Conservation (phyloP, 2,113 vertebrate genomes). For the Oryzias curvinotus region DNA sequence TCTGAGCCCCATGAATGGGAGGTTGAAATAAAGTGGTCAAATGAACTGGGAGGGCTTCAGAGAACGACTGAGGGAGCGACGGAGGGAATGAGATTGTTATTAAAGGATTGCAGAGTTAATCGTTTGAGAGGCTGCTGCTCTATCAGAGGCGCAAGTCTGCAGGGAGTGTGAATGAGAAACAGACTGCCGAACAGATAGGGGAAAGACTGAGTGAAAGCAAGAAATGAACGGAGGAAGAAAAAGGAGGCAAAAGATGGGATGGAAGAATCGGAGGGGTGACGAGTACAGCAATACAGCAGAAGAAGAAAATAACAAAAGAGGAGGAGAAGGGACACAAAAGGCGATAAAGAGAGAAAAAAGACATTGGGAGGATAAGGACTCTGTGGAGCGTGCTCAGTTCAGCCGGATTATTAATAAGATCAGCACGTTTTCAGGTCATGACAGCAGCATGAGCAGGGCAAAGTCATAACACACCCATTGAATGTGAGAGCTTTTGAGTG, state of each 20-base stretch:
- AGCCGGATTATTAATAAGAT: conserved; percentile 77
- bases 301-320: conserved; percentile 50
- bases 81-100: conserved; percentile 78
- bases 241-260: conserved; percentile 26
- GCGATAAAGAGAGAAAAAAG: conserved; percentile 38
- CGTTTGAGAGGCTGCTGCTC: conserved; percentile 70
- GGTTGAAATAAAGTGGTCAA: conserved; percentile 80
- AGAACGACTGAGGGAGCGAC: conserved; percentile 56
- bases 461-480: conserved; percentile 19
- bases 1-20: conserved; percentile 73
- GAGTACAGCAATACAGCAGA: conserved; percentile 40
- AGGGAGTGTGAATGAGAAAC: conserved; percentile 51
- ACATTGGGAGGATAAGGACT: conserved; percentile 17
- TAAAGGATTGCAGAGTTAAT: conserved; percentile 81
- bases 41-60: conserved; percentile 73
- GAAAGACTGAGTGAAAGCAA: conserved; percentile 21
- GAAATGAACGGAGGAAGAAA: conserved; percentile 6
- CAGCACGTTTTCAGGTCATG: conserved; percentile 55
- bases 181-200: conserved; percentile 46
- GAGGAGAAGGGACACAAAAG: conserved; percentile 46
- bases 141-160: conserved; percentile 63
- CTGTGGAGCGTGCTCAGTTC: conserved; percentile 43
- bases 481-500: neutral
- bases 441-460: conserved; percentile 31
- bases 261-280: conserved; percentile 28